Evolutionary conservation across 2,888 invertebrate species (phyloP).

Genomic region (Hirtodrosophila alboralis): DNA sequence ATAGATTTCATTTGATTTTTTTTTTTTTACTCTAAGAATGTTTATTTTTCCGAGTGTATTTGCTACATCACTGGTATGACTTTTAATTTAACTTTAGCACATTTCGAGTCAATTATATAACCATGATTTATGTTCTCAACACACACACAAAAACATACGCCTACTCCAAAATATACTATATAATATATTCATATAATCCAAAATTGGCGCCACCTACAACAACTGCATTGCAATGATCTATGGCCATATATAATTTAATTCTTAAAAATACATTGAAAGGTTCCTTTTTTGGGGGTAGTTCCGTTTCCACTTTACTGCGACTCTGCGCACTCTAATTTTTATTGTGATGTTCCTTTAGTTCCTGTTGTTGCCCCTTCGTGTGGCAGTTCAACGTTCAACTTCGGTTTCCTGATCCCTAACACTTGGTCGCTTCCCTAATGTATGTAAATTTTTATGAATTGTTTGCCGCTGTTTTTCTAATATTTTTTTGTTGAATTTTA

Average conservation of each 20-base stretch:
- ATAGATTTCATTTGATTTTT: too few species aligned
- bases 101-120: constrained; percentile 56
- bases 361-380: constrained; percentile 2
- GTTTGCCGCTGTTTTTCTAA: constrained; percentile 49
- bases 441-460: constrained; percentile 76
- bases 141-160: constrained; percentile 34
- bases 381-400: too few species aligned
- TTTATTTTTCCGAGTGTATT: too few species aligned
- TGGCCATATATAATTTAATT: too few species aligned
- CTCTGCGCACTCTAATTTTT: constrained; percentile 75
- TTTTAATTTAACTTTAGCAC: constrained; percentile 6
- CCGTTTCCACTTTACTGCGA: constrained; percentile 53
- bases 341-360: constrained; percentile 34
- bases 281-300: constrained; percentile 41
- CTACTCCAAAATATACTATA: constrained; percentile 11
- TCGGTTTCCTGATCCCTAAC: constrained; percentile 33
- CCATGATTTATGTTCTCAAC: constrained; percentile 69
- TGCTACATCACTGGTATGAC: too few species aligned
- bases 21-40: too few species aligned
- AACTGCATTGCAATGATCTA: constrained; percentile 55
- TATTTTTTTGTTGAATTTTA: constrained; percentile 2
- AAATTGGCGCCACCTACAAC: constrained; percentile 10
- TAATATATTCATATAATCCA: too few species aligned
- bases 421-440: constrained; percentile 44
- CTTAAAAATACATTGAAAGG: constrained; percentile 18